Conservation (phyloP, 2,888 invertebrate genomes). For the Hybos culiciformis region DNA sequence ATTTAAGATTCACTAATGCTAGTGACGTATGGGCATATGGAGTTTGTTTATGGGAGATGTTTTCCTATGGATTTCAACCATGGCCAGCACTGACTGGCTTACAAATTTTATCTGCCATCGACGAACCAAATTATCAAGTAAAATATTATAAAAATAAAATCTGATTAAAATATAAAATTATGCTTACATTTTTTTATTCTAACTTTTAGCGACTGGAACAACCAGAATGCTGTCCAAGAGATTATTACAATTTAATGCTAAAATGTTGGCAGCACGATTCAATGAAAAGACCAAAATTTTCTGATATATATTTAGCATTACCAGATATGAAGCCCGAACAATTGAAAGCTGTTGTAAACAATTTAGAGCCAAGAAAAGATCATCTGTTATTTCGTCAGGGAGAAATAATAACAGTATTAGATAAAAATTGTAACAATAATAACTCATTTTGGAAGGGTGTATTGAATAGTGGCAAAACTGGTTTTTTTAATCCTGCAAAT, state of each 20-base stretch:
- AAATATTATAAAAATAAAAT: not conserved
- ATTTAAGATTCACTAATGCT: conserved; percentile 86
- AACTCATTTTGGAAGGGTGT: conserved; percentile 82
- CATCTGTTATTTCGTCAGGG: conserved; percentile 73
- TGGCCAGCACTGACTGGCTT: conserved; percentile 92
- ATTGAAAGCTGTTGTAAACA: conserved; percentile 61
- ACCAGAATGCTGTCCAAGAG: conserved; percentile 88
- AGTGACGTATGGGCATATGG: conserved; percentile 98
- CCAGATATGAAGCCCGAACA: conserved; percentile 84
- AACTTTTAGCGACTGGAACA: conserved; percentile 72
- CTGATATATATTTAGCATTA: conserved; percentile 62
- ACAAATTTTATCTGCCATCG: conserved; percentile 90
- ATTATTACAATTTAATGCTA: conserved; percentile 82
- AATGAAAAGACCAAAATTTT: conserved; percentile 74
- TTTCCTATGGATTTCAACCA: conserved; percentile 95
- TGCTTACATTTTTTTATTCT: conserved; percentile 12
- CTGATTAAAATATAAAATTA: not conserved
- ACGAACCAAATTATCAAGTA: conserved; percentile 75
- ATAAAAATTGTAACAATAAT: conserved; percentile 63
- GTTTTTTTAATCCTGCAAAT: conserved; percentile 78
- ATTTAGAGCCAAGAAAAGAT: conserved; percentile 44
- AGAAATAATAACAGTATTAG: conserved; percentile 84
- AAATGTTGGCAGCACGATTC: conserved; percentile 96
- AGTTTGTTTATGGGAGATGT: conserved; percentile 99
- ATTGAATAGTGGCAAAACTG: conserved; percentile 77